Conservation (phyloP, 2,797 vertebrate genomes). For the Spinus olivaceus region DNA sequence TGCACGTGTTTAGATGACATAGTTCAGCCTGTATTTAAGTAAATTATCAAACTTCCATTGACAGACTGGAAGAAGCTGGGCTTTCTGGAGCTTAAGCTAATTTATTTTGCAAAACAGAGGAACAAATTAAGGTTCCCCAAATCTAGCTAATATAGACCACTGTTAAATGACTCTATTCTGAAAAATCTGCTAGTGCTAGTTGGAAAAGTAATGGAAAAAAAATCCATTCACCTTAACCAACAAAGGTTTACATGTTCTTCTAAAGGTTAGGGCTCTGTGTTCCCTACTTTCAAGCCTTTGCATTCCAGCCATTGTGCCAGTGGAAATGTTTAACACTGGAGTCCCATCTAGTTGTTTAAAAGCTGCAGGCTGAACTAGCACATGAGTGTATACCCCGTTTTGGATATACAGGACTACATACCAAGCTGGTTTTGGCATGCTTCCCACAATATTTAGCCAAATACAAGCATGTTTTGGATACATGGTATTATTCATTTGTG, state of each 20-base stretch:
- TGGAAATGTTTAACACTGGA: constrained; percentile 14
- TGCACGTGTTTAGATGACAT: neutral
- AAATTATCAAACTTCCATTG: neutral
- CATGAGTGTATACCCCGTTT: neutral
- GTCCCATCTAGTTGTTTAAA: neutral
- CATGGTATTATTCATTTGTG: neutral
- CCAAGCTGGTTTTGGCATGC: neutral
- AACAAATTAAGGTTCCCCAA: neutral
- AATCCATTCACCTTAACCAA: neutral
- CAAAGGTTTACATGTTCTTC: neutral
- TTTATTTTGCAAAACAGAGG: neutral
- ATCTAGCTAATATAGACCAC: neutral
- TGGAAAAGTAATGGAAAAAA: neutral
- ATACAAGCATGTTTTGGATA: neutral
- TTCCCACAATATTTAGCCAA: constrained; percentile 5
- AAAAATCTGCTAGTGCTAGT: neutral
- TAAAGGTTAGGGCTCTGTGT: neutral
- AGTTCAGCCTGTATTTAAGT: neutral
- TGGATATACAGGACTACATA: neutral
- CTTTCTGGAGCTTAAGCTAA: neutral
- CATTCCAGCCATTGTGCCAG: constrained; percentile 21
- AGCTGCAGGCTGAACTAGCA: neutral
- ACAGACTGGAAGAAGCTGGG: neutral
- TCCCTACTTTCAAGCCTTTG: neutral
- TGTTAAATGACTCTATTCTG: neutral